These are phyloP conservation scores for Parasteatoda tepidariorum DNA, from an alignment of 1,140 invertebrate species.

Conservation along the genomic window DNA sequence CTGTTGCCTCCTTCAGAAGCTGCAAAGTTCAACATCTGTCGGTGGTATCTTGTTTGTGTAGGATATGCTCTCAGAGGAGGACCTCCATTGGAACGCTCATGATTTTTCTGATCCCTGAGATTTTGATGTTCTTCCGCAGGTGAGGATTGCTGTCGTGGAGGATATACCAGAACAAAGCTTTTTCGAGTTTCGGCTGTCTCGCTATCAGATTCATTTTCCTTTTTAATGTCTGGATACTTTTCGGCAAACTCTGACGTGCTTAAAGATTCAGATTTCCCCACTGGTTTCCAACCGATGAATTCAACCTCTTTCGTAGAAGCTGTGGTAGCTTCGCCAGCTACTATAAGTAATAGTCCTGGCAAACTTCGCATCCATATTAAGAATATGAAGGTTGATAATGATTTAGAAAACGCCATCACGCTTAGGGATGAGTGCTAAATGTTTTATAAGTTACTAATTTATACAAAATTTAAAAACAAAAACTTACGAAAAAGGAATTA, in stretches of 20 bases:
- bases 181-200: slow-evolving; percentile 16
- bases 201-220: background rate
- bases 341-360: background rate
- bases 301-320: slow-evolving; percentile 6
- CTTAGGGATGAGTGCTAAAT: background rate
- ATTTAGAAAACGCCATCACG: background rate
- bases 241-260: slow-evolving; percentile 18
- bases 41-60: slow-evolving; percentile 28
- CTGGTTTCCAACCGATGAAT: slow-evolving; percentile 40
- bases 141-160: background rate
- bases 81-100: background rate
- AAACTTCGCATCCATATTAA: background rate
- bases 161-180: slow-evolving; percentile 37
- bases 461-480: too few species aligned
- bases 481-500: too few species aligned
- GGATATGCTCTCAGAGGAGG: slow-evolving; percentile 24
- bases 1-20: slow-evolving; percentile 18
- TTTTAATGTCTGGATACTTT: background rate
- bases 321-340: slow-evolving; percentile 33
- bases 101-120: background rate
- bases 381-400: background rate
- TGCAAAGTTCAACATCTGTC: slow-evolving; percentile 29
- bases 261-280: slow-evolving; percentile 13
- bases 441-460: background rate
- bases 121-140: background rate